phyloP scores from a whole-genome alignment of 1,140 invertebrate genomes.

The Holotrichia oblita region DNA sequence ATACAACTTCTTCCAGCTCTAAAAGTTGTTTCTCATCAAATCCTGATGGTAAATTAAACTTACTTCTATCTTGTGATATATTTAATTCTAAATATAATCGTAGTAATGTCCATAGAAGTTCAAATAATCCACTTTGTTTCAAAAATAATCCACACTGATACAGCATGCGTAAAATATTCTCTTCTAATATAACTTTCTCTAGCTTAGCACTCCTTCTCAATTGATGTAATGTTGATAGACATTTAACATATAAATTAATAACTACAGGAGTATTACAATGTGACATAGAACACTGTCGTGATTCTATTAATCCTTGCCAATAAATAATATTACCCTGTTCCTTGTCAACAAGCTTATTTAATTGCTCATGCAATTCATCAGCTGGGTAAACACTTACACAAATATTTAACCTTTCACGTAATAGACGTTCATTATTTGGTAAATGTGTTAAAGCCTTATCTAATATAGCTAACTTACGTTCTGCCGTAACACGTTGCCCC shows the following conservation, averaged over 20 bases:
- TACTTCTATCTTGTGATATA: conserved; percentile 60
- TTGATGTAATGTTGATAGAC: conserved; percentile 66
- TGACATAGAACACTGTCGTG: conserved; percentile 68
- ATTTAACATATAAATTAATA: conserved; percentile 65
- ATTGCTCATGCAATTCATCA: conserved; percentile 65
- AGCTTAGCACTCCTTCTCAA: conserved; percentile 54
- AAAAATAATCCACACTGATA: conserved; percentile 71
- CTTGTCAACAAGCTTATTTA: conserved; percentile 61
- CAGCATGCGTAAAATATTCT: conserved; percentile 64
- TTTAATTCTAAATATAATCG: conserved; percentile 70
- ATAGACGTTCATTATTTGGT: conserved; percentile 61
- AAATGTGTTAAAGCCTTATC: conserved; percentile 67
- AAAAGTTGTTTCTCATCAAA: conserved; percentile 66
- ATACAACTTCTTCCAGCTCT: conserved; percentile 70
- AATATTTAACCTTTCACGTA: conserved; percentile 63
- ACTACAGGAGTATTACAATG: conserved; percentile 68
- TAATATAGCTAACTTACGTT: conserved; percentile 67
- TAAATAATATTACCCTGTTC: conserved; percentile 66
- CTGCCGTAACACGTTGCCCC: conserved; percentile 60
- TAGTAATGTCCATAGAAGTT: conserved; percentile 71
- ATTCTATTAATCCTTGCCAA: conserved; percentile 69
- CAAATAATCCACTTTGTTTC: conserved; percentile 72
- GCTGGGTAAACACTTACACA: conserved; percentile 64
- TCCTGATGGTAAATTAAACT: conserved; percentile 60
- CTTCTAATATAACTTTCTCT: conserved; percentile 58